Percentiles rank a stretch among this genome's conserved stretches.
Evolutionary conservation across 2,113 vertebrate genomes (phyloP).

Genomic region (Xenopus laevis): DNA sequence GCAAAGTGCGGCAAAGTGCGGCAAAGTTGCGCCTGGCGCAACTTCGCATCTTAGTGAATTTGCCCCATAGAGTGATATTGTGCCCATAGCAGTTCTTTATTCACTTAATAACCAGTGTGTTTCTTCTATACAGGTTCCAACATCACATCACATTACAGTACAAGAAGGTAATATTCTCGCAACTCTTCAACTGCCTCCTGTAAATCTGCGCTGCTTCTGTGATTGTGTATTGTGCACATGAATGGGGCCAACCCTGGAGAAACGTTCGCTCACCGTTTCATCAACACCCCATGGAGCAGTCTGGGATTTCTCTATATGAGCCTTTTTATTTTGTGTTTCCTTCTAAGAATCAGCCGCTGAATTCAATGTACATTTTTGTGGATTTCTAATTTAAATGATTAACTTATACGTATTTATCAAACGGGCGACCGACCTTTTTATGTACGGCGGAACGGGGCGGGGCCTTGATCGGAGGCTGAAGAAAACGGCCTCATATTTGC

Average conservation of each 20-base stretch:
- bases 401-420: constrained; percentile 91
- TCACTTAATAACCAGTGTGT: too few relatives aligned
- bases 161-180: constrained; percentile 79
- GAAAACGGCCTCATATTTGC: constrained; percentile 76
- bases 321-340: constrained; percentile 66
- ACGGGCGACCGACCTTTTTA: constrained; percentile 64
- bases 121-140: constrained; percentile 58
- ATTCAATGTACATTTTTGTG: constrained; percentile 87
- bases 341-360: constrained; percentile 61
- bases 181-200: constrained; percentile 71
- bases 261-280: constrained; percentile 55
- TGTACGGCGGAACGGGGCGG: constrained; percentile 58
- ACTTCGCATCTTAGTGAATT: too few relatives aligned
- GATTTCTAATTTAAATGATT: constrained; percentile 96
- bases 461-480: constrained; percentile 74
- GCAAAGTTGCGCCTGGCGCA: too few relatives aligned
- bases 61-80: too few relatives aligned
- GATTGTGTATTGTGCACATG: constrained; percentile 66
- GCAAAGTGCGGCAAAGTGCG: too few relatives aligned
- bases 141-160: constrained; percentile 77
- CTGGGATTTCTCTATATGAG: constrained; percentile 72
- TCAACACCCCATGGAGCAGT: constrained; percentile 63
- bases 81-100: too few relatives aligned
- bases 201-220: constrained; percentile 72
- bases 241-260: constrained; percentile 80